Base-by-base conservation (phyloP, 2,888 invertebrate genomes). In the Elmis aenea region DNA sequence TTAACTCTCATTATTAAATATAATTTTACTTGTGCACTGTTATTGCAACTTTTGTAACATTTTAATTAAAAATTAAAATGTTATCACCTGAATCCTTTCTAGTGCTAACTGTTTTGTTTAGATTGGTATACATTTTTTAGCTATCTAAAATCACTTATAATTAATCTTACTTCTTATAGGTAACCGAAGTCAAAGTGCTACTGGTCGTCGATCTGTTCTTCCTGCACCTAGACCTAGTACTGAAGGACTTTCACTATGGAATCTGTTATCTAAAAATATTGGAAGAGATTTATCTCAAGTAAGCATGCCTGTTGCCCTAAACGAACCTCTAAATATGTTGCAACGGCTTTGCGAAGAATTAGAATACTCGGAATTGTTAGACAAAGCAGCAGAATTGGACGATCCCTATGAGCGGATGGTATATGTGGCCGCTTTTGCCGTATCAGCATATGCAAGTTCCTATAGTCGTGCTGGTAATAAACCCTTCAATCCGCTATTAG, bases 201-300 rank as follows among this genome's bases (percentile, higher is more conserved):
- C 67, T 9, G 68, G 68, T 21, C 75, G 87, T 0, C 72, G 88
- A 44, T 79, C 81, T 3, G 73, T 76, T 21, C 72, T 89, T 33
- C 86, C 88, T 1, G 73, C 76, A 22, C 75, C 83, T 1, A 73
- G 85, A 11, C 83, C 86, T n/a, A 76, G 76, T 24, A 79, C 79
- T 1, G 85, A 85, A 40, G 85, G 85, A 13, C 76, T 88, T 29
- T 83, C 82, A 10, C 69, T 85, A n/a, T 86, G 86, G 81, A 85
- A 85, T 68, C 71, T 85, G 37, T 69, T 85, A 2, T 81, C 81
- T 60, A 81, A 83, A 67, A 88, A 88, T 64, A 89, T 89, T 33
- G 89, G 89, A 48, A 88, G 88, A 67, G 89, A 89, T 66, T 70
- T 89, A 38, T 85, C 85, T 10, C 86, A 87, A 67, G 81, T 90